Evolutionary conservation across 2,797 vertebrate genomes (phyloP), one percentile per base, ranked within the genome.

Genomic region (Esox lucius): DNA sequence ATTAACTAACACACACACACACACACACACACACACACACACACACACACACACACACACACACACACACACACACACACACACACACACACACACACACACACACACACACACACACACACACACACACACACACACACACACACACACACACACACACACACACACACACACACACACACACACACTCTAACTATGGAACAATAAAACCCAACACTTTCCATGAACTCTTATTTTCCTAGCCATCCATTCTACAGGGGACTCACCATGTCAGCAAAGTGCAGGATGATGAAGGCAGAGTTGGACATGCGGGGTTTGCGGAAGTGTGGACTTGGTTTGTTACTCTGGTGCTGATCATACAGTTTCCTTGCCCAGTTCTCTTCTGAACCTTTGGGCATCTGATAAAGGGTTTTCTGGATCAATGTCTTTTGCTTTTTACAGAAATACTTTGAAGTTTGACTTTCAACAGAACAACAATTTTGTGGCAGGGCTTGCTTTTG

Each of bases 381-480:
- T 65, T 94, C 92, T 0, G 91, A 95, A 48, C 95, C 94, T 83
- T 94, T 95, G 1, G 94, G 94, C 92, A 96, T 93, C 96, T 96
- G 85, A 42, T 74, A n/a, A 39, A 17, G 1, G 0, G 28, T 31
- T 65, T 33, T 33, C 26, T 65, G 62, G 28, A 33, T 65, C 62
- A 65, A 65, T 59, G 53, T 22, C n/a, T 59, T 59, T 22, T 3
- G 8, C 22, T 11, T 59, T 59, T 59, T 12, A 12, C 22, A 24
- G 6, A 53, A 53, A 22, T 22, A 22, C 8, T 59, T 59, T 59
- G n/a, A 16, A 17, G 26, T 65, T 15, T 65, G 15, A 65, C 26
- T 65, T 65, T 31, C 3, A 65, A 33, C 15, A 24, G 56, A 8
- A 24, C 11, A 24, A 59, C 24, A 4, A 6, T 24, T 24, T 53